Evolutionary conservation across 92 coral and sea anemone species (phyloP).

Genomic region (Paragorgia papillata): DNA sequence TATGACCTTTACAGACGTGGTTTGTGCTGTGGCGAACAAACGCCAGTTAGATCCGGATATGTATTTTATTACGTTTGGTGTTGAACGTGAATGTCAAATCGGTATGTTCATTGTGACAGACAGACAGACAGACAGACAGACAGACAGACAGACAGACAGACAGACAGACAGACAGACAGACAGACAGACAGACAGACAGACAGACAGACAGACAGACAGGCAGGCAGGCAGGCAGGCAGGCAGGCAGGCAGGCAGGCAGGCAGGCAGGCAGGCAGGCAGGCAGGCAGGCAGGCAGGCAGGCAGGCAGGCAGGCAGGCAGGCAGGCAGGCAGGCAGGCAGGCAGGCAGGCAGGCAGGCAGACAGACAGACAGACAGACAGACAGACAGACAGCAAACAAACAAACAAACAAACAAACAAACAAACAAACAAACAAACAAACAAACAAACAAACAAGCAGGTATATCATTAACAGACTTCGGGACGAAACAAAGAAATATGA

Average conservation of each 20-base stretch:
- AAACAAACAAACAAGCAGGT: too few species aligned
- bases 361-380: neutral
- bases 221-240: neutral
- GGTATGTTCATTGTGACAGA: slow-evolving; percentile 51
- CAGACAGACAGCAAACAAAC: neutral
- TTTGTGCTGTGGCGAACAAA: slow-evolving; percentile 76
- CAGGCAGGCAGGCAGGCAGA: neutral
- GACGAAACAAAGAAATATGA: too few species aligned
- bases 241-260: neutral
- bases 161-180: neutral
- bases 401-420: neutral
- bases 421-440: neutral
- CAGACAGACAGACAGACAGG: neutral
- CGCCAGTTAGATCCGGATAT: slow-evolving; percentile 80
- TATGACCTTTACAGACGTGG: slow-evolving; percentile 81
- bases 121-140: neutral
- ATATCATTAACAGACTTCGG: neutral
- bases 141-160: too few species aligned
- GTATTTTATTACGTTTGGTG: slow-evolving; percentile 78
- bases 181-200: neutral
- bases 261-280: neutral
- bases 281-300: neutral
- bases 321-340: neutral
- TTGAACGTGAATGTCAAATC: slow-evolving; percentile 64
- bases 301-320: neutral